Evolutionary conservation across 2,113 vertebrate genomes (phyloP).

Genomic region (Pachycephala philippinensis): DNA sequence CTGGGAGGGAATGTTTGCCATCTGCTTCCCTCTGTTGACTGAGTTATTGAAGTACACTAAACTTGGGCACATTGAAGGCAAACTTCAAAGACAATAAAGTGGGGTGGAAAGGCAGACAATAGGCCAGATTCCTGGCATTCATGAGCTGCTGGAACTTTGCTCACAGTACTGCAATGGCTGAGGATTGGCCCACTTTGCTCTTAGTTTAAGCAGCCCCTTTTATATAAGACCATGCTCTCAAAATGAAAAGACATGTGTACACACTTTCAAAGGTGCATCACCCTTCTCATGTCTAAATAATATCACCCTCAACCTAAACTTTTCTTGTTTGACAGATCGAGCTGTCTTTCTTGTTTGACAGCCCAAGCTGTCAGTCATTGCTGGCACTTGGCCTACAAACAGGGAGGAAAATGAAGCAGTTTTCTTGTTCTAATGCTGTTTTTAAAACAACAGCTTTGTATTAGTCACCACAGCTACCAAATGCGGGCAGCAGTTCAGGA

Average conservation of each 20-base stretch:
- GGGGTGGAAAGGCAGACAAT: background rate
- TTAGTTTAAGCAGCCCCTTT: background rate
- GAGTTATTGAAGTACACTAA: background rate
- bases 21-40: constrained; percentile 52
- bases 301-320: background rate
- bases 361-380: background rate
- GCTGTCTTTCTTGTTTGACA: background rate
- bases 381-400: background rate
- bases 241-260: background rate
- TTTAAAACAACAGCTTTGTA: background rate
- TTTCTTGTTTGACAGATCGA: background rate
- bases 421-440: background rate
- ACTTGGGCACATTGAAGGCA: background rate
- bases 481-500: background rate
- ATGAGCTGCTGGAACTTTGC: background rate
- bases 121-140: background rate
- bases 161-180: background rate
- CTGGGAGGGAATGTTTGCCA: background rate
- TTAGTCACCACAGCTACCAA: constrained; percentile 27
- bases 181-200: background rate
- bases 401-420: background rate
- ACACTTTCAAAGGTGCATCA: background rate
- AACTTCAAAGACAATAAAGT: background rate
- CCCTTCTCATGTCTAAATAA: background rate
- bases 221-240: background rate